Evolutionary conservation across 2,113 vertebrate species (phyloP), one percentile per base, ranked within the genome.

Genomic region (Tetrao urogallus): DNA sequence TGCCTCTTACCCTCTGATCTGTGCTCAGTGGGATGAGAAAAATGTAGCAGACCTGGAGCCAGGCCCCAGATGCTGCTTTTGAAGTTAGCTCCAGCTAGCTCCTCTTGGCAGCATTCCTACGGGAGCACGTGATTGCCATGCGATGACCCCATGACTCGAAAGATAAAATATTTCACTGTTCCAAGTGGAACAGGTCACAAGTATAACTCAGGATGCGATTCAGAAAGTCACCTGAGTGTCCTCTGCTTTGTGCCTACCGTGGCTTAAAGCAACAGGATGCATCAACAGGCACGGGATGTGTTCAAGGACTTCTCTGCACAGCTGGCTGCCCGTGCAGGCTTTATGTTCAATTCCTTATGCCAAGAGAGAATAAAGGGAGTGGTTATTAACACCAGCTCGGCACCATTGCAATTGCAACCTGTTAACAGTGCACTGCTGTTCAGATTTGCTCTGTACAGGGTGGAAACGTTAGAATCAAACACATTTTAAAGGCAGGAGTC

Each of bases 11-110:
- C 20, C 24, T 70, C 87, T 75, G 50, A 19, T 57, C 50, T 40
- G 25, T 0, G 0, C 45, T 71, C 17, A 5, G 13, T 10, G 58
- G 86, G 52, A 24, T 6, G 18, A 54, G 19, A 34, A 48, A 80
- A 88, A 72, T 0, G 0, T 8, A 63, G 69, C 0, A 57, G 48
- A 77, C 56, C 57, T 43, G 61, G 42, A 18, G 17, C 30, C 27
- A 40, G 25, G 38, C 56, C 5, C n/a, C 11, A 71, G 58, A 32
- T 0, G 3, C 42, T 73, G 36, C 74, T 58, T 91, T 50, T 73
- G 81, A 65, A 57, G 40, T 19, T 28, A 54, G 40, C 17, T 36
- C 54, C 66, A 72, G 50, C 65, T 56, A 15, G 24, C 11, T 88
- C 34, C 38, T 63, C 45, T 66, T 30, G 34, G 79, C 15, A 8